Evolutionary conservation across 1,140 invertebrate species (phyloP).

Genomic region (Bicyclus anynana): DNA sequence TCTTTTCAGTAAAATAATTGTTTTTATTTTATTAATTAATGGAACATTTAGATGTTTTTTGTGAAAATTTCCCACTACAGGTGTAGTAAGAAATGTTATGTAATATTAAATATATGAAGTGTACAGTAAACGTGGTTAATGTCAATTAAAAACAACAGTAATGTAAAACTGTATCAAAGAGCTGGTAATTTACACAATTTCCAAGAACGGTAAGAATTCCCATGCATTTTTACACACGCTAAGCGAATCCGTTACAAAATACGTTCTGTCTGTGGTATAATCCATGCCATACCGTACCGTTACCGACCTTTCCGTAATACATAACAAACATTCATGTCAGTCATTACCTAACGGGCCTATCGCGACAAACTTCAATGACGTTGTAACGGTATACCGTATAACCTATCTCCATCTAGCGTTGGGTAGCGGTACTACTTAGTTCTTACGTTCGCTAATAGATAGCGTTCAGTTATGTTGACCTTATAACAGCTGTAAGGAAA

Average conservation of each 20-base stretch:
- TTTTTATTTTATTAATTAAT: too few species aligned
- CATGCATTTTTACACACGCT: conserved; percentile 23
- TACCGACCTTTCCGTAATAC: conserved; percentile 51
- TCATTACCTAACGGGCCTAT: conserved; percentile 51
- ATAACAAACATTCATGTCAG: conserved; percentile 46
- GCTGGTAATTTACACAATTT: neutral
- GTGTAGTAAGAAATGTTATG: too few species aligned
- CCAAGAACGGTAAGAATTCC: conserved; percentile 6
- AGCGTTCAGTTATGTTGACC: conserved; percentile 27
- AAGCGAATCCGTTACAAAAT: conserved; percentile 32
- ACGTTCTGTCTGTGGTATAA: conserved; percentile 27
- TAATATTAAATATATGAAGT: too few species aligned
- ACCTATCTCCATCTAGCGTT: conserved; percentile 61
- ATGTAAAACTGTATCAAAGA: neutral
- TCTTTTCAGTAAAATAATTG: too few species aligned
- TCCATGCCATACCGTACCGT: conserved; percentile 36
- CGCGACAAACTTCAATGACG: conserved; percentile 48
- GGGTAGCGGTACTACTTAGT: conserved; percentile 57
- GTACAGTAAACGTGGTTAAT: too few species aligned
- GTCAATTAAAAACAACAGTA: neutral
- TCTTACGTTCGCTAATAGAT: conserved; percentile 44
- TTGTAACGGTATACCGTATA: conserved; percentile 52
- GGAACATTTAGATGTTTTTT: too few species aligned
- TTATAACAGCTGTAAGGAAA: neutral
- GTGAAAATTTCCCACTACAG: too few species aligned